Base-by-base conservation (phyloP, 2,797 vertebrate species). In the Mastacembelus armatus region DNA sequence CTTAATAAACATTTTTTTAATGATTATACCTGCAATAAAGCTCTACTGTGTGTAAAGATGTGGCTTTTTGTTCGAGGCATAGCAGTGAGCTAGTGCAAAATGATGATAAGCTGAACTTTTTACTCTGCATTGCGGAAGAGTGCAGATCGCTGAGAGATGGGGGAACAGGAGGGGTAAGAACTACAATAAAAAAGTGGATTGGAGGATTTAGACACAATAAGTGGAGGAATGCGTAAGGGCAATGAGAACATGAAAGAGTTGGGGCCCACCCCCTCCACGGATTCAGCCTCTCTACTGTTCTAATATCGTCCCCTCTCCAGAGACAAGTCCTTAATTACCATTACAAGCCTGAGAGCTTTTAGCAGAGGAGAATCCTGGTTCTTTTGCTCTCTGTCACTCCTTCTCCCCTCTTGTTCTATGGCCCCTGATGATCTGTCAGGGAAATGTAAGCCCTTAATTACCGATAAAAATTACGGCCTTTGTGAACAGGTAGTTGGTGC, bases 371-470 rank as follows among this genome's bases (percentile, higher is more conserved):
- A 88, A 86, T 85, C 74, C 74, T 65, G 67, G 78, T 73, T 80
- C 74, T 74, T 78, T 77, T 48, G 45, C 73, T 82, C 83, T 76
- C 66, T 36, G 69, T 80, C 57, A 64, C 70, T 76, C 40, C 73
- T 87, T 84, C 78, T 84, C 66, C 69, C 60, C 74, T n/a, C 85
- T 92, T 91, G 79, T 91, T 88, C 87, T 27, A 54, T 66, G 71
- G 83, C 66, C 38, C 74, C 71, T 52, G 85, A 90, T 78, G 78
- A 85, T 89, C 81, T 86, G 81, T 85, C 77, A 66, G 88, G 84
- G 88, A 90, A 85, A 88, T 81, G 84, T 83, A 88, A 92, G 87
- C 86, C 88, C 91, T 93, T 93, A 93, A 93, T 93, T 92, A 93
- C 85, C 55, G 77, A 66, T 86, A 88, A 83, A 90, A 90, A 91